Percentiles rank a stretch among this genome's conserved stretches.
phyloP scores from a whole-genome alignment of 2,113 vertebrate genomes.

The Gallinago media region DNA sequence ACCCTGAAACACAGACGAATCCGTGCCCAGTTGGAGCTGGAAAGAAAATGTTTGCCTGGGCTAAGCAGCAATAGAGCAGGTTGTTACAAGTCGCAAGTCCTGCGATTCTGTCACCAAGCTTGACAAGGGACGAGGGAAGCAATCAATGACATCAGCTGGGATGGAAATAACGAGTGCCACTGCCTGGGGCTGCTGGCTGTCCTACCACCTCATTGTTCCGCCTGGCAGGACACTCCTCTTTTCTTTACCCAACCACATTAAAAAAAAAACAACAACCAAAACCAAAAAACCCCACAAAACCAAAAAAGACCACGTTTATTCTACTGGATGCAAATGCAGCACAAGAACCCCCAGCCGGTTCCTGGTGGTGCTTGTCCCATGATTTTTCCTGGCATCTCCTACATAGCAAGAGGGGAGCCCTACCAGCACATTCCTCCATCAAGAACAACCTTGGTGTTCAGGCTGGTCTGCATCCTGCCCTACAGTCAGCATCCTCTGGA shows the following conservation, averaged over 20 bases:
- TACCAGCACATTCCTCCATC: background rate
- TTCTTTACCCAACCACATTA: background rate
- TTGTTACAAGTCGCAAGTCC: background rate
- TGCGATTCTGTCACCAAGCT: background rate
- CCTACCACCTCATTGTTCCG: conserved; percentile 19
- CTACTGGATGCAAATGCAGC: background rate
- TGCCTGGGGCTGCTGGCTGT: conserved; percentile 30
- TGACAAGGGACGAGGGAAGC: background rate
- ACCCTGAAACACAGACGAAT: background rate
- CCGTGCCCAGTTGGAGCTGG: rapidly evolving
- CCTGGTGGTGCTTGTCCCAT: background rate
- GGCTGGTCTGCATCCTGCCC: background rate
- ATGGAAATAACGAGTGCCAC: conserved; percentile 61
- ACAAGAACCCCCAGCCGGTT: background rate
- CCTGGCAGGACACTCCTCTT: background rate
- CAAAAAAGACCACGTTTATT: background rate
- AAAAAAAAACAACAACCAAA: too few species aligned
- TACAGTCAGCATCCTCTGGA: background rate
- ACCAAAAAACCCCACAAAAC: too few species aligned
- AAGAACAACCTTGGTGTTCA: background rate
- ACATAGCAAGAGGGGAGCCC: background rate
- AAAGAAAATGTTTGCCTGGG: background rate
- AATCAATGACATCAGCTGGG: conserved; percentile 59
- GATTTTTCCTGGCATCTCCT: background rate
- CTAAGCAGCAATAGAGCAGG: background rate